These are phyloP conservation scores for Chelonus formosanus DNA, from an alignment of 2,888 invertebrate genomes.

Conservation along the genomic window DNA sequence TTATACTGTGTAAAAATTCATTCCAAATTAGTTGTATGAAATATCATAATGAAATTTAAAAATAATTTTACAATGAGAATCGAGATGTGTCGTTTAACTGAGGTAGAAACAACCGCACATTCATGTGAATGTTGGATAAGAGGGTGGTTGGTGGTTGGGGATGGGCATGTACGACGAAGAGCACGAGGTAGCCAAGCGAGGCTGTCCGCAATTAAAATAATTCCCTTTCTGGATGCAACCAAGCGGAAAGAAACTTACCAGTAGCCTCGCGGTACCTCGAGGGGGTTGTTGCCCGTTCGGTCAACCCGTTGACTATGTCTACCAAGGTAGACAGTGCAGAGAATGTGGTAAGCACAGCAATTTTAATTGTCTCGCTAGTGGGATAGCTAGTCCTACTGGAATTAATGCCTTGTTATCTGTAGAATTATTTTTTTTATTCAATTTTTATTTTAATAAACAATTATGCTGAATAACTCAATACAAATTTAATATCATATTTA, in stretches of 20 bases:
- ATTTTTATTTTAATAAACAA: no score
- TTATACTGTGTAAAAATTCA: no score
- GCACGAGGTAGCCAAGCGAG: slow-evolving; percentile 60
- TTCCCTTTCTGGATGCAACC: slow-evolving; percentile 66
- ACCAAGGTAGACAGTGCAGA: no score
- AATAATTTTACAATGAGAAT: slow-evolving; percentile 9
- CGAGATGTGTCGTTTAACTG: slow-evolving; percentile 21
- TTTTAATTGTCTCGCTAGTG: slow-evolving; percentile 63
- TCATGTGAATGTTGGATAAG: slow-evolving; percentile 30
- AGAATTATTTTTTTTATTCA: no score
- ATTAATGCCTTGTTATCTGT: no score
- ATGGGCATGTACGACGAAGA: slow-evolving; percentile 38
- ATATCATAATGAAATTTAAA: slow-evolving; percentile 1
- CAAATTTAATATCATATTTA: no score
- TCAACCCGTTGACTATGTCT: no score
- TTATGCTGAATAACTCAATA: no score
- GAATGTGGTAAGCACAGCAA: slow-evolving; percentile 61
- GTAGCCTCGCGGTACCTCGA: slow-evolving; percentile 52
- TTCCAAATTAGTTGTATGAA: no score
- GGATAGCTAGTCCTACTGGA: slow-evolving; percentile 51
- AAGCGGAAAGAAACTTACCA: slow-evolving; percentile 65
- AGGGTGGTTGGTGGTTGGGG: slow-evolving; percentile 27
- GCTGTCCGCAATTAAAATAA: slow-evolving; percentile 66
- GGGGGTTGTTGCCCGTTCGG: slow-evolving; percentile 13
- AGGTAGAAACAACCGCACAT: slow-evolving; percentile 8